These are phyloP conservation scores for Perithous albicinctus DNA, from an alignment of 2,888 invertebrate species.

Conservation along the genomic window DNA sequence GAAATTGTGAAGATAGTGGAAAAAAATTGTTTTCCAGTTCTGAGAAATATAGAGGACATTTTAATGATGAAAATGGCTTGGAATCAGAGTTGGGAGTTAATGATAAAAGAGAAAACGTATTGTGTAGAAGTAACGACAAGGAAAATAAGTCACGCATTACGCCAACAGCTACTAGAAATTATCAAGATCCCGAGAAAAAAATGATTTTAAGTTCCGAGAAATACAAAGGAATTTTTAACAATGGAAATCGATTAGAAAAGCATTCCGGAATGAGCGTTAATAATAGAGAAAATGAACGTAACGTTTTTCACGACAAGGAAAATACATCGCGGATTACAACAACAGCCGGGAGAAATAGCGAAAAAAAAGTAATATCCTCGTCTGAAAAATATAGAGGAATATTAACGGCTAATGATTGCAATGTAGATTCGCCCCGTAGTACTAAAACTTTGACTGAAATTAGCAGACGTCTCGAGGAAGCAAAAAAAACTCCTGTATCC, in stretches of 20 bases:
- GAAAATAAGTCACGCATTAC: neutral
- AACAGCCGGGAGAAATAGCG: neutral
- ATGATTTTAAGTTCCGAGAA: neutral
- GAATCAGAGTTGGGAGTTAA: neutral
- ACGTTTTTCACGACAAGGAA: neutral
- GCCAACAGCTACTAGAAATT: neutral
- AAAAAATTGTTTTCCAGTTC: constrained; percentile 35
- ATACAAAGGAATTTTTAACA: neutral
- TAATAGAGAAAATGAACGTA: constrained; percentile 17
- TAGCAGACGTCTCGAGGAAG: neutral
- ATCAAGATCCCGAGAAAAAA: neutral
- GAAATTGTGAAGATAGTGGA: constrained; percentile 12
- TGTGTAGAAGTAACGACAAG: neutral
- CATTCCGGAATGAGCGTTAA: neutral
- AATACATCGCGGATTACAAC: neutral
- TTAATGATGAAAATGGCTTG: neutral
- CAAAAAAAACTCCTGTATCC: constrained; percentile 37
- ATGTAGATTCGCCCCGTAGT: constrained; percentile 8
- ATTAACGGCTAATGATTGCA: constrained; percentile 46
- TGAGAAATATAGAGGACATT: constrained; percentile 2
- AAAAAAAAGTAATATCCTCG: neutral
- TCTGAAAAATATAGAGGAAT: constrained; percentile 15
- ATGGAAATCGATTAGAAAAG: neutral
- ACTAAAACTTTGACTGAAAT: constrained; percentile 5
- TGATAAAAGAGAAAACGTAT: constrained; percentile 1